These are phyloP conservation scores for Cataglyphis livida DNA, from an alignment of 2,888 invertebrate genomes.

Conservation along the genomic window DNA sequence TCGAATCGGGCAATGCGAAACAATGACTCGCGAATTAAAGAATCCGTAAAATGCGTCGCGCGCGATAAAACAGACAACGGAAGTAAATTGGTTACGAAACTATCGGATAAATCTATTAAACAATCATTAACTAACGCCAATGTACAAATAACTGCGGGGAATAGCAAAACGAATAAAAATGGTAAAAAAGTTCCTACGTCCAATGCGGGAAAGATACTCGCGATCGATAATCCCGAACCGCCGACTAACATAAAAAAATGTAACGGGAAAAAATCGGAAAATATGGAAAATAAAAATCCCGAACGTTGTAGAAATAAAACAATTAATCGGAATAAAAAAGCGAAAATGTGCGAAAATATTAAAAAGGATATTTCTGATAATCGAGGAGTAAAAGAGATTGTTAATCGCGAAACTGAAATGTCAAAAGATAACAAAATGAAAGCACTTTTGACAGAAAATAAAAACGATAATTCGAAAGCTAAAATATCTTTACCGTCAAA, in stretches of 20 bases:
- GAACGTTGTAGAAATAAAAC: constrained; percentile 13
- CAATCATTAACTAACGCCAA: not conserved
- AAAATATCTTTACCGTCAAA: constrained; percentile 58
- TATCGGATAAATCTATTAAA: not conserved
- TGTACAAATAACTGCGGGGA: not conserved
- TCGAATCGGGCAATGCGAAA: constrained; percentile 21
- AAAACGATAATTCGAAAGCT: not conserved
- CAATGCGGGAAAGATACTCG: not conserved
- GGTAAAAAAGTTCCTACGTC: not conserved
- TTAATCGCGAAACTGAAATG: not conserved
- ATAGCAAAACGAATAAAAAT: not conserved
- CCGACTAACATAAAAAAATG: not conserved
- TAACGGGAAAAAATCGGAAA: constrained; percentile 5
- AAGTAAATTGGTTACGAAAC: not conserved
- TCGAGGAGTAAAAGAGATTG: not conserved
- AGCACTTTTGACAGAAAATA: not conserved
- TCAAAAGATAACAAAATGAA: not conserved
- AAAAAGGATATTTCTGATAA: not conserved
- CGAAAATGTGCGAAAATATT: not conserved
- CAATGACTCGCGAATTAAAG: not conserved
- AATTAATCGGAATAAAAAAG: constrained; percentile 5
- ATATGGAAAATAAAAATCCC: not conserved
- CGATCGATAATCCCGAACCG: constrained; percentile 6
- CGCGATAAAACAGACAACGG: not conserved
- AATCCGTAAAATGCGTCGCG: constrained; percentile 2